Percentiles rank a stretch among this genome's conserved stretches.
These are phyloP conservation scores for Cantharis nigra DNA, from an alignment of 2,888 invertebrate species.

Conservation along the genomic window DNA sequence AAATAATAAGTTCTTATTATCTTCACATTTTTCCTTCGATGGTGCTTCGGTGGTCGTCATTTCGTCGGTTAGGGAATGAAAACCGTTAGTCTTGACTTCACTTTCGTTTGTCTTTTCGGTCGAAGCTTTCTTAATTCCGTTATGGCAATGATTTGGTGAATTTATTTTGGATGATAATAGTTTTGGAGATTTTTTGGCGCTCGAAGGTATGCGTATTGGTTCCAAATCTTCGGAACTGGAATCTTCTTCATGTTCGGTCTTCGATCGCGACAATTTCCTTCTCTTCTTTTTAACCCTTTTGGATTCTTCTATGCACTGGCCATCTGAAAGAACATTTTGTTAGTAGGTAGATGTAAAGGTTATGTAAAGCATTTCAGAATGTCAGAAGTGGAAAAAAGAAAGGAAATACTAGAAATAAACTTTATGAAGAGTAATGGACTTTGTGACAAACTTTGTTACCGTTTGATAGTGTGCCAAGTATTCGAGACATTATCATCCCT, in stretches of 20 bases:
- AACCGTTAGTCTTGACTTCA: background rate
- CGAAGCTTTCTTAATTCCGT: background rate
- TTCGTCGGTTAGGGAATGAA: background rate
- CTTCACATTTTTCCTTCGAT: background rate
- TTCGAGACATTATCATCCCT: conserved; percentile 1
- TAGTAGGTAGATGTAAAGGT: background rate
- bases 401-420: conserved; percentile 5
- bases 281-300: conserved; percentile 38
- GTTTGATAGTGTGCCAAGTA: conserved; percentile 15
- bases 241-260: conserved; percentile 18
- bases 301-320: conserved; percentile 23
- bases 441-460: background rate
- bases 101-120: background rate
- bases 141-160: background rate
- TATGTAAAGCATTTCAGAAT: background rate
- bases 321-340: background rate
- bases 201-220: conserved; percentile 27
- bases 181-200: background rate
- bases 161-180: background rate
- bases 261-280: conserved; percentile 37
- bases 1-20: conserved; percentile 5
- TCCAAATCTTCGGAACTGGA: conserved; percentile 32
- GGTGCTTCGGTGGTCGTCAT: background rate
- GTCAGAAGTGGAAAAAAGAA: background rate
- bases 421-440: conserved; percentile 20